Base-by-base conservation (phyloP, 2,797 vertebrate species). In the Oryzias dopingdopingensis region DNA sequence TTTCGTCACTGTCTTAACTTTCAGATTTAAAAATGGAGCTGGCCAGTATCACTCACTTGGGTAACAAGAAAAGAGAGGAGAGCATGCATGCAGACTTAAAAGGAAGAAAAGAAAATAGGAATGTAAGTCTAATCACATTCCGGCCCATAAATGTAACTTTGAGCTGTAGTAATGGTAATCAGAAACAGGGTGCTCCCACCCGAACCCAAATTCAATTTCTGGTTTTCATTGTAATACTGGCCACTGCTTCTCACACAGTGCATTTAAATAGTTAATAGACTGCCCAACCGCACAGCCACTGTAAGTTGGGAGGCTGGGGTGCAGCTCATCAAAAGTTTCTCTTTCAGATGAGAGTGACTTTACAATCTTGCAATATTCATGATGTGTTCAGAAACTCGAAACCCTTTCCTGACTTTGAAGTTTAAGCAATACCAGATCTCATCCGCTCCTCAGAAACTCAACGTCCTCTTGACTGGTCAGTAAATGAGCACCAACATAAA, bases 201-300 rank as follows among this genome's bases (percentile, higher is more conserved):
- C 88, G 82, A 79, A 88, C 76, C 81, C 80, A 75, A 32, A 58
- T 76, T 77, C 41, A 23, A 67, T 62, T 72, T 77, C 86, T 86
- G 84, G 67, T 83, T 88, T 90, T 88, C 87, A 91, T 91, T 89
- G 88, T 88, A 86, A 90, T 91, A 86, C 88, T 80, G 84, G 80
- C 83, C 80, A 83, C 80, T 78, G 26, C 81, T 75, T 79, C 79
- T 87, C 72, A 82, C 80, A 83, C 74, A 84, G 82, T 87, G 86
- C 83, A 86, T 87, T 83, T 92, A 84, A 91, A 92, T 91, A 90
- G 89, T 91, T 91, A 91, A 90, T 91, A 86, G 74, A 83, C 81
- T 74, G 80, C 77, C 86, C 83, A 71, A 81, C 60, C 76, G 62
- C 76, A 78, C 77, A 56, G 82, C 89, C 85, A 87, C 88, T 83